Evolutionary conservation across 2,888 invertebrate genomes (phyloP).

Genomic region (Volucella inanis): DNA sequence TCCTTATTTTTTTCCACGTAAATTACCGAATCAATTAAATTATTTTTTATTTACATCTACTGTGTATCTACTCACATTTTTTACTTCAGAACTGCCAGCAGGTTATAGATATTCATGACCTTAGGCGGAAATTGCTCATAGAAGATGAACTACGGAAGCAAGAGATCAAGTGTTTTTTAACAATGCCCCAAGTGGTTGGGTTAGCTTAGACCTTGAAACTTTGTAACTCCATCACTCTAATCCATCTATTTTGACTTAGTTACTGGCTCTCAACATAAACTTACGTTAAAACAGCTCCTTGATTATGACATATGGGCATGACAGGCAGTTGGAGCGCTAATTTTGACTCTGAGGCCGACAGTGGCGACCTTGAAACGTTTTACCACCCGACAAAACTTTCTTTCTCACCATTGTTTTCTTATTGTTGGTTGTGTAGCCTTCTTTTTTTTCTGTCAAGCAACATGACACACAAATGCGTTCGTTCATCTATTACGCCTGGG

Average conservation of each 20-base stretch:
- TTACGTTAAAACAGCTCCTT: neutral
- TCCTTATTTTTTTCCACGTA: slow-evolving; percentile 12
- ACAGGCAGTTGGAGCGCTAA: slow-evolving; percentile 17
- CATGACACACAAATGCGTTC: slow-evolving; percentile 58
- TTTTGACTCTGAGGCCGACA: slow-evolving; percentile 14
- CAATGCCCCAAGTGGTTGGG: slow-evolving; percentile 30
- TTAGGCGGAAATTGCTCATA: slow-evolving; percentile 43
- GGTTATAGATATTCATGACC: slow-evolving; percentile 8
- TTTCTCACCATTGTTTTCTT: slow-evolving; percentile 32
- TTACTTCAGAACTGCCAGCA: slow-evolving; percentile 11
- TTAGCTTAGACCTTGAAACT: slow-evolving; percentile 30
- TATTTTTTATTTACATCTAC: neutral
- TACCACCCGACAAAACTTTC: slow-evolving; percentile 30
- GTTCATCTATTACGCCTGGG: slow-evolving; percentile 41
- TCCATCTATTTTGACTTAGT: neutral
- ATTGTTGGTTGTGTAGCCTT: neutral
- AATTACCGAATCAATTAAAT: slow-evolving; percentile 1
- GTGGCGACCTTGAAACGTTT: slow-evolving; percentile 50
- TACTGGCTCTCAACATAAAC: slow-evolving; percentile 20
- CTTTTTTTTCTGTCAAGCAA: neutral
- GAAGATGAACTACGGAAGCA: slow-evolving; percentile 50
- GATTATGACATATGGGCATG: slow-evolving; percentile 19
- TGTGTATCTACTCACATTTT: neutral
- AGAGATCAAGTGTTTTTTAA: slow-evolving; percentile 48
- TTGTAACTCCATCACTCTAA: slow-evolving; percentile 17